Evolutionary conservation across 1,140 invertebrate genomes (phyloP), one percentile per base, ranked within the genome.

Genomic region (Zaprionus gabonicus): DNA sequence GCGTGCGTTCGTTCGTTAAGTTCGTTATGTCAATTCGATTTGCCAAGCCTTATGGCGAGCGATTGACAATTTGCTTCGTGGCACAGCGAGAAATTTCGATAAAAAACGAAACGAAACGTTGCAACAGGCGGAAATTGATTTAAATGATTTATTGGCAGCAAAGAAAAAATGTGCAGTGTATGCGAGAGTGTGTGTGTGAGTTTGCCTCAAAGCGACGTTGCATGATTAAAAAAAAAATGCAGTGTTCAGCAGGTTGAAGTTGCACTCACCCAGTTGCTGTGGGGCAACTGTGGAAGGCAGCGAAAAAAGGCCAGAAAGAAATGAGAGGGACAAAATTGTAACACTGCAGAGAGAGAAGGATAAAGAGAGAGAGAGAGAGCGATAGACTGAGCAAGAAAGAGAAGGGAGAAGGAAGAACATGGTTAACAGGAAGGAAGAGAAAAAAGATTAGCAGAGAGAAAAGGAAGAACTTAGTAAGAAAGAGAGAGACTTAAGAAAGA

Each of bases 11-110:
- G 65, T 66, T 76, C 63, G 66, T 69, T 90, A 81, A 88, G 79
- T 90, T 81, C 76, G 85, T 90, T 90, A 90, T 85, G 85, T 82
- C 86, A 90, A 90, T 82, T 85, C 70, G 68, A 90, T 90, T 88
- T 88, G 17, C 76, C 80, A 88, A 88, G 84, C 81, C 78, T 75
- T 88, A 83, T 83, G 77, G 84, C 85, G 67, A 81, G 70, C 81
- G 78, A 80, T 90, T 90, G 85, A 90, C 85, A 90, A 85, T 88
- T 88, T 82, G 65, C 46, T 84, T 79, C 63, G 27, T 56, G 59
- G 57, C 55, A 15, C 73, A 63, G 60, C 58, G 44, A 71, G 72
- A 71, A 84, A 78, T 84, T 88, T 76, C 60, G 70, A 65, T 60
- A 6, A 53, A 44, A 77, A 77, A 68, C 13, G 36, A 46, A 77